Evolutionary conservation across 1,140 invertebrate genomes (phyloP), one percentile per base, ranked within the genome.

Genomic region (Bombus affinis): DNA sequence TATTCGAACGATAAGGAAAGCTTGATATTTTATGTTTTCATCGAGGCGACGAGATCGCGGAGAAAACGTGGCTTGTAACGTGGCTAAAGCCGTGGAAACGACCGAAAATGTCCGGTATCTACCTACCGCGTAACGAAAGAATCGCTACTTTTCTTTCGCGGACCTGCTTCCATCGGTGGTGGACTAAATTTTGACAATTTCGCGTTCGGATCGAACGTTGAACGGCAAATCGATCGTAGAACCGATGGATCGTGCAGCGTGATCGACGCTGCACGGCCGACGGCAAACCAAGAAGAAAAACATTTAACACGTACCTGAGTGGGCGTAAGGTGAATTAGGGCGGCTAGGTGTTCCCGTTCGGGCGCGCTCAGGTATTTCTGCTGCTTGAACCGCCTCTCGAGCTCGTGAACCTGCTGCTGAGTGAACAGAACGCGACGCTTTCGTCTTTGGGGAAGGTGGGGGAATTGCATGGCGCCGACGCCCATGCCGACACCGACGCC

Each of bases 371-470:
- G 96, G 95, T 99, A 99, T 97, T 99, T 97, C 95, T 98, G 97
- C 95, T 98, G 97, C 93, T 99, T 99, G 96, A 99, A 99, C 92
- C 99, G 96, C 94, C 99, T 97, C 95, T 99, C 99, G 93, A 99
- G 95, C 95, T 99, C 99, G 96, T 99, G 99, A 62, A 99, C 99
- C 96, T 99, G 99, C 77, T 98, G 98, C 95, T 99, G 99, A 57
- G 99, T 99, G 95, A 99, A 99, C 68, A 99, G 97, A 82, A 99
- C 99, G 91, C 99, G 96, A 89, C 99, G 96, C 95, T 99, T 99
- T 91, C 99, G 96, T 89, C 98, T 96, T 95, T 98, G 98, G 25
- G 98, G 97, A 87, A 99, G 96, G 89, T 98, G 96, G 44, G 98
- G 98, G 95, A 98, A 98, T 95, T 98, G 98, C 97, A 99, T 98